Evolutionary conservation across 2,888 invertebrate species (phyloP).

Genomic region (Trypoxylon attenuatum): DNA sequence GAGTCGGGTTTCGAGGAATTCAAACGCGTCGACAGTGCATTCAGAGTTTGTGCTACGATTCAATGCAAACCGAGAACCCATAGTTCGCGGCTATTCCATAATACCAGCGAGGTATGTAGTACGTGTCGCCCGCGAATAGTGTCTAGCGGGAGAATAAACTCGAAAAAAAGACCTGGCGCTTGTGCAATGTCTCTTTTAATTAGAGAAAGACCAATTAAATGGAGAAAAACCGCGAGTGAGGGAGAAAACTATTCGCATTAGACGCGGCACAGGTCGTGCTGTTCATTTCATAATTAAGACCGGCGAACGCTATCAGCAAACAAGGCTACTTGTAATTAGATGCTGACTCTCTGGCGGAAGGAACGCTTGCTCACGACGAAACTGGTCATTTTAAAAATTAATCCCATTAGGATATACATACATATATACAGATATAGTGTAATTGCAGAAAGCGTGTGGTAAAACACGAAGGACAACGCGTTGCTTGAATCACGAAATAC

Average conservation of each 20-base stretch:
- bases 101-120: no score
- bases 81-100: no score
- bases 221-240: slow-evolving; percentile 1
- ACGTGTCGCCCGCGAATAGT: no score
- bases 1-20: no score
- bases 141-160: neutral
- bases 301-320: slow-evolving; percentile 6
- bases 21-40: no score
- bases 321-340: slow-evolving; percentile 17
- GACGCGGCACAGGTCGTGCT: neutral
- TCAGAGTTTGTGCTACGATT: no score
- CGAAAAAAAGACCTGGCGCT: neutral
- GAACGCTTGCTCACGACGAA: neutral
- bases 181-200: slow-evolving; percentile 10
- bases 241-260: slow-evolving; percentile 16
- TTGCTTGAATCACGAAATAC: no score
- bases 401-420: neutral
- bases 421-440: neutral
- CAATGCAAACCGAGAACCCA: no score
- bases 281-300: slow-evolving; percentile 26
- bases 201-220: slow-evolving; percentile 25
- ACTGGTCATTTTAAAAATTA: slow-evolving; percentile 1
- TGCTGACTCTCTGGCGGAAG: neutral
- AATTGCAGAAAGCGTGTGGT: neutral
- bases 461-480: neutral